phyloP scores from a whole-genome alignment of 2,113 vertebrate species.

The Mixornis gularis region DNA sequence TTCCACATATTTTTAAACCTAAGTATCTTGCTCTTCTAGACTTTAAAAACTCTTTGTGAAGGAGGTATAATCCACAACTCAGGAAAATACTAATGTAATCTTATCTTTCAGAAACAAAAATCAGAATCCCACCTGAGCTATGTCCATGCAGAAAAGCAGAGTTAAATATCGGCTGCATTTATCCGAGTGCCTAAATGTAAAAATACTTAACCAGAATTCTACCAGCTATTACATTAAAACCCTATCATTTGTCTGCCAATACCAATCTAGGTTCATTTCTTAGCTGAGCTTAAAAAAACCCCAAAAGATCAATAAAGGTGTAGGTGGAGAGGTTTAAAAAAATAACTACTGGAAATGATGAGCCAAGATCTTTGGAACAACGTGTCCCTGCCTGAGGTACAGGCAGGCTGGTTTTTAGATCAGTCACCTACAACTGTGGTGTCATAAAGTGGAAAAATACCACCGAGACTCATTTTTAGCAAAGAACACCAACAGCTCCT shows the following conservation, averaged over 20 bases:
- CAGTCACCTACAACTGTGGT: conserved; percentile 49
- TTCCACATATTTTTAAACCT: not conserved
- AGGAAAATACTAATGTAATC: not conserved
- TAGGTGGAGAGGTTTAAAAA: conserved; percentile 10
- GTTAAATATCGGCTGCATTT: not conserved
- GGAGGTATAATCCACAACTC: not conserved
- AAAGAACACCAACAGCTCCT: conserved; percentile 24
- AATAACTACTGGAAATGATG: conserved; percentile 9
- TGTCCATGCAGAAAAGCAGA: not conserved
- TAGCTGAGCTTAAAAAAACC: not conserved
- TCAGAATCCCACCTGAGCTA: not conserved
- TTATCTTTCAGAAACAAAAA: not conserved
- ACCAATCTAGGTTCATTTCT: not conserved
- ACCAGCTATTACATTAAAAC: not conserved
- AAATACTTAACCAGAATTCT: not conserved
- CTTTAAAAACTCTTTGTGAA: not conserved
- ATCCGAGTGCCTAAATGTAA: not conserved
- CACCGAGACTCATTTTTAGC: conserved; percentile 12
- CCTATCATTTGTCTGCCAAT: not conserved
- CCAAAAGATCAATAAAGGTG: not conserved
- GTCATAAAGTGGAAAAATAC: conserved; percentile 35
- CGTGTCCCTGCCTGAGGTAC: conserved; percentile 17
- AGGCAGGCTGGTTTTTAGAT: conserved; percentile 21
- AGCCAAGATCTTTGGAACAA: conserved; percentile 44
- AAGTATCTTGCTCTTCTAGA: not conserved